Base-by-base conservation (phyloP, 2,113 vertebrate species). In the Oryzias celebensis region DNA sequence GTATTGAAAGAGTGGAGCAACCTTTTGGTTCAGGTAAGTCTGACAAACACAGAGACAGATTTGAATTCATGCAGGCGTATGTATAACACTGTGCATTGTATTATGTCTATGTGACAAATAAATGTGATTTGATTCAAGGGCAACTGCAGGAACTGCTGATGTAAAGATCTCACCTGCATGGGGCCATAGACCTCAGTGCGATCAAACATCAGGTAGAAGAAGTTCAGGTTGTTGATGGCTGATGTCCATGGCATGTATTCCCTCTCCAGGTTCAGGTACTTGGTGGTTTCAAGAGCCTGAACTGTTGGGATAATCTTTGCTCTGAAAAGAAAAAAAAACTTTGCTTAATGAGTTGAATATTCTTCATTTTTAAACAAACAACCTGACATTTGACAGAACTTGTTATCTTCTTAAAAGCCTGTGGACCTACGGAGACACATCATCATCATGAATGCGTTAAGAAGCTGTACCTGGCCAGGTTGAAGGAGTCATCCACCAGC, bases 141-240 rank as follows among this genome's bases (percentile, higher is more conserved):
- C 28, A 8, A 20, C 14, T 0, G 3, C 10, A 75, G 43, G n/a
- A 26, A 24, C 1, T 6, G 10, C 28, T 22, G 3, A 49, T 14
- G 17, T 26, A 15, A 3, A 10, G 24, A 15, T 22, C 58, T 43
- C 78, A 98, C 96, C 94, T 91, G 79, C 93, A 98, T 94, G 75
- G 55, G 70, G 15, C 92, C 93, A 0, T 93, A 94, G 22, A 96
- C 92, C 24, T 94, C 91, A 0, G 84, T 91, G 68, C 94, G 93
- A 68, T 98, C 96, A 2, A 98, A 95, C 95, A 98, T 96, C 64
- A 93, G 90, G 78, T 81, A 78, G 82, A 94, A 93, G 88, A 93
- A 96, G 15, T 59, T 68, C 43, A 98, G 85, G 86, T 93, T 95
- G 70, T 4, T 81, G 23, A 96, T 54, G 0, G 95, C 93, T 0